Evolutionary conservation across 2,888 invertebrate species (phyloP).

Genomic region (Tinea pellionella): DNA sequence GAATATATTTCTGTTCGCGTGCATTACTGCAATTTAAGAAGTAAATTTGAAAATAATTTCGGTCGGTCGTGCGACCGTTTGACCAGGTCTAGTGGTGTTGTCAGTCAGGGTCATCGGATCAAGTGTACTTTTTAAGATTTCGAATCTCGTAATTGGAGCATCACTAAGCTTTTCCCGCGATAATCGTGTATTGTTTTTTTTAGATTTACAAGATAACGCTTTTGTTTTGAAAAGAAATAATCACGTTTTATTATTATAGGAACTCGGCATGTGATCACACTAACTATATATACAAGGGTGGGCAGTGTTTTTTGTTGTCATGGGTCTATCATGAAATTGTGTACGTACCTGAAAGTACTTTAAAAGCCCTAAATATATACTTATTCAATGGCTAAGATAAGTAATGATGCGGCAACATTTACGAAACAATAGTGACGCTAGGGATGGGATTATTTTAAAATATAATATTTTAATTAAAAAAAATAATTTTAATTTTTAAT

Average conservation of each 20-base stretch:
- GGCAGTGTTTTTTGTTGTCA: no score
- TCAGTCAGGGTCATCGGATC: conserved; percentile 12
- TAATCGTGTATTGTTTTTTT: conserved; percentile 7
- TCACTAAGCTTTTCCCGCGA: conserved; percentile 9
- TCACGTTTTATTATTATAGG: no score
- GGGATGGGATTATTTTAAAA: background rate
- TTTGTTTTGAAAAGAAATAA: no score
- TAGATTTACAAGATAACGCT: background rate
- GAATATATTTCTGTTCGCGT: conserved; percentile 59
- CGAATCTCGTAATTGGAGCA: conserved; percentile 27
- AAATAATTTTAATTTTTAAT: background rate
- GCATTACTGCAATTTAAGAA: conserved; percentile 63
- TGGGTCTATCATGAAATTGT: no score
- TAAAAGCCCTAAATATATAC: no score
- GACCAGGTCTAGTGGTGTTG: conserved; percentile 1
- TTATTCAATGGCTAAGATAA: background rate
- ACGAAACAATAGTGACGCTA: background rate
- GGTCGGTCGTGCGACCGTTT: conserved; percentile 22
- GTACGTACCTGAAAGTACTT: no score
- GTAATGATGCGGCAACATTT: background rate
- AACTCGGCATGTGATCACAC: no score
- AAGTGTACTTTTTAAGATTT: background rate
- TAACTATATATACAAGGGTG: no score
- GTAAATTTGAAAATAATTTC: conserved; percentile 67
- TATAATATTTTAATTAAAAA: background rate